Percentiles rank a stretch among this genome's conserved stretches.
Conservation (phyloP, 1,140 invertebrate genomes). For the Megalonaias nervosa region DNA sequence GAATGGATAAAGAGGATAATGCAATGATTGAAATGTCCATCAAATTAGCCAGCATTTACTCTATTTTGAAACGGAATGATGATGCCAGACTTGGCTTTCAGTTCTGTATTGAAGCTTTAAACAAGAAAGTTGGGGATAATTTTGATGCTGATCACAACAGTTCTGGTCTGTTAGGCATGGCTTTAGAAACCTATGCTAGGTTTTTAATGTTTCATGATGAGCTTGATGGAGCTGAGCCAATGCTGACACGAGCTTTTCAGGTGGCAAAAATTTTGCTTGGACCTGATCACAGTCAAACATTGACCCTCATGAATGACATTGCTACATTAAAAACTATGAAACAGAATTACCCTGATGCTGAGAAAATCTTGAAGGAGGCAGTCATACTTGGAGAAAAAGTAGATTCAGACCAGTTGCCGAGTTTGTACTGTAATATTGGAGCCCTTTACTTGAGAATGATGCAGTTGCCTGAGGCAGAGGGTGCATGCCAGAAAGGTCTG, state of each 20-base stretch:
- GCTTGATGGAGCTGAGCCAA: constrained; percentile 77
- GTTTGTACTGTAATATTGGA: constrained; percentile 88
- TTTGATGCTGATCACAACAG: constrained; percentile 76
- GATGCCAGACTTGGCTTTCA: constrained; percentile 83
- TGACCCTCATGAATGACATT: constrained; percentile 86
- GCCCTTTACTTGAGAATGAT: constrained; percentile 83
- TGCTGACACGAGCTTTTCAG: constrained; percentile 81
- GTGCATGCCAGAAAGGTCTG: constrained; percentile 80
- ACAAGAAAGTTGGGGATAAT: constrained; percentile 75
- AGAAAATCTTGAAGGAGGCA: constrained; percentile 81
- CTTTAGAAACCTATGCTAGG: constrained; percentile 86
- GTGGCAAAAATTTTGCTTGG: constrained; percentile 80
- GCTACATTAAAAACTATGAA: constrained; percentile 81
- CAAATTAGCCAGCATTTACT: constrained; percentile 74
- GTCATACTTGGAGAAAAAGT: constrained; percentile 77
- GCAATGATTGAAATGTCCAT: constrained; percentile 84
- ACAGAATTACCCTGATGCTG: constrained; percentile 80
- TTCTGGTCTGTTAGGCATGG: constrained; percentile 79
- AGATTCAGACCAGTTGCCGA: constrained; percentile 77
- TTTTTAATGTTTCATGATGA: constrained; percentile 78
- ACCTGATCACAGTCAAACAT: constrained; percentile 80
- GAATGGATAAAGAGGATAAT: constrained; percentile 81
- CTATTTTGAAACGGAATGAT: constrained; percentile 76
- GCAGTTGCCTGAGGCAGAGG: constrained; percentile 80
- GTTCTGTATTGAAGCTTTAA: constrained; percentile 82